phyloP scores from a whole-genome alignment of 2,113 vertebrate genomes.

The Ammodytes dubius region DNA sequence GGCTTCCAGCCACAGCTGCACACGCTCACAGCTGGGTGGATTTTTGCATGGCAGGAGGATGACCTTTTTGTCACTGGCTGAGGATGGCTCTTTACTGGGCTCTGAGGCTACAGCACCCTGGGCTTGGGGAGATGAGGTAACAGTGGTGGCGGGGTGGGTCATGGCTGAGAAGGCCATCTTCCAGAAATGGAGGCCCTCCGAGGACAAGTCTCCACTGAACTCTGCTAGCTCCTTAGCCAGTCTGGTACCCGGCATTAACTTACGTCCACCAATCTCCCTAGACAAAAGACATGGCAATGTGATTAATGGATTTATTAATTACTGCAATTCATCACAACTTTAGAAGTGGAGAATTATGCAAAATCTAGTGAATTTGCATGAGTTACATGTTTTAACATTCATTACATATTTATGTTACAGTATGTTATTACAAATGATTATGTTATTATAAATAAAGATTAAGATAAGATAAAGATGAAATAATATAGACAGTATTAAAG shows the following conservation, averaged over 20 bases:
- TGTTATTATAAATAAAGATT: too few species aligned
- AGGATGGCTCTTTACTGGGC: constrained; percentile 75
- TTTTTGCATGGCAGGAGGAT: constrained; percentile 95
- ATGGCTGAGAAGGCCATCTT: constrained; percentile 96
- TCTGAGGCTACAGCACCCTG: constrained; percentile 65
- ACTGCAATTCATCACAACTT: constrained; percentile 13
- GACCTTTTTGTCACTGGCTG: constrained; percentile 90
- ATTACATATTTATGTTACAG: too few species aligned
- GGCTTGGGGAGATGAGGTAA: constrained; percentile 83
- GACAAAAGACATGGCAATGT: constrained; percentile 31
- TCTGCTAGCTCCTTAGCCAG: constrained; percentile 91
- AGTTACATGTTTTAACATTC: too few species aligned
- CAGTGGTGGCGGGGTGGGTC: constrained; percentile 86
- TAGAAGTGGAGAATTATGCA: neutral
- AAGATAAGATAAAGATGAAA: too few species aligned
- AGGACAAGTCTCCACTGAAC: constrained; percentile 93
- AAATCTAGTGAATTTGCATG: neutral
- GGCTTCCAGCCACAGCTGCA: constrained; percentile 95
- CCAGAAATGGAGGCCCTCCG: constrained; percentile 96
- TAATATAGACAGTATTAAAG: too few species aligned
- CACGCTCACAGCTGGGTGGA: constrained; percentile 91
- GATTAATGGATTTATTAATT: constrained; percentile 5
- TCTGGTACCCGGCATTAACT: constrained; percentile 91
- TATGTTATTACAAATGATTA: too few species aligned
- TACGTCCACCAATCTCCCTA: constrained; percentile 94